These are phyloP conservation scores for Pteropus rufus DNA, from an alignment of 2,797 vertebrate genomes.

Conservation along the genomic window DNA sequence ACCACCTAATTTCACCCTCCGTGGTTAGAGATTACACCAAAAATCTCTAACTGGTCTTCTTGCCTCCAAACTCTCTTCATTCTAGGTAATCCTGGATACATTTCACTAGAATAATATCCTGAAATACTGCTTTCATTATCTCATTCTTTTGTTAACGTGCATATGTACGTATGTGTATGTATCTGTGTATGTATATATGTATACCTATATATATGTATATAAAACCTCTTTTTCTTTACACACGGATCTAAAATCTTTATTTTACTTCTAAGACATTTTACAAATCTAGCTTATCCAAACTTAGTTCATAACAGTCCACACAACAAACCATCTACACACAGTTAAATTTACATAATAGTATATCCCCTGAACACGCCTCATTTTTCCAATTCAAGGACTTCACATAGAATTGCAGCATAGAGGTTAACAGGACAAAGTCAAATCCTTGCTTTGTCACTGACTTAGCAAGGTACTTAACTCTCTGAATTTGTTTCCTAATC, in stretches of 20 bases:
- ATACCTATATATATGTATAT: not conserved
- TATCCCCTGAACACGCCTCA: not conserved
- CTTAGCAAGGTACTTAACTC: not conserved
- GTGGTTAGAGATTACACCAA: not conserved
- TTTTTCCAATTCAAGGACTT: not conserved
- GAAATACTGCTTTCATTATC: not conserved
- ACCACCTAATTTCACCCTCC: not conserved
- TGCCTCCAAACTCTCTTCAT: not conserved
- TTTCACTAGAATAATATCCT: not conserved
- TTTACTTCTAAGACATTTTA: constrained; percentile 1
- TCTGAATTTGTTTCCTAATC: not conserved
- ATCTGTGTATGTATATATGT: too few species aligned
- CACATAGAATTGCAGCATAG: not conserved
- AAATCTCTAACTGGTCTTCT: not conserved
- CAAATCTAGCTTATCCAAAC: not conserved
- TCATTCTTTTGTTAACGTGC: not conserved
- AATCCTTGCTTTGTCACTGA: not conserved
- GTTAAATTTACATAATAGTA: not conserved
- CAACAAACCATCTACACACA: not conserved
- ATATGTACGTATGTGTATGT: not conserved
- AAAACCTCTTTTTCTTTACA: not conserved
- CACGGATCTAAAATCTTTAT: not conserved
- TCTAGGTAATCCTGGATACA: not conserved
- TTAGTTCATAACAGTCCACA: not conserved
- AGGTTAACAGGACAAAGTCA: not conserved